Conservation (phyloP, 2,888 invertebrate species). For the Zeuzera pyrina region DNA sequence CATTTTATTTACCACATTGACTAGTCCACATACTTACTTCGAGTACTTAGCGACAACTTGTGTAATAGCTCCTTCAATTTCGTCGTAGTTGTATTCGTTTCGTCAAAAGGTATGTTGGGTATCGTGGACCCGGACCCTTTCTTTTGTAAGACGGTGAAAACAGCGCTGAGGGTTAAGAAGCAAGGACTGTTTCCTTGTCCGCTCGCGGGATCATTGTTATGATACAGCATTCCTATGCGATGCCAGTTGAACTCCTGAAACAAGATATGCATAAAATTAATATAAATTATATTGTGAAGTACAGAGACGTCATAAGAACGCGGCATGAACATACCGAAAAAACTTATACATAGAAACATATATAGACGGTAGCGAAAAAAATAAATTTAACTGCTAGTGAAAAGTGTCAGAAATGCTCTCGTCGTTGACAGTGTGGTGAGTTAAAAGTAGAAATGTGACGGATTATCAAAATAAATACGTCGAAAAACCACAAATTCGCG, state of each 20-base stretch:
- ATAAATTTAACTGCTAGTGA: no score
- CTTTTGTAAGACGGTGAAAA: constrained; percentile 66
- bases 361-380: no score
- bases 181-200: constrained; percentile 83
- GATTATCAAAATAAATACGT: no score
- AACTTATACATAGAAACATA: no score
- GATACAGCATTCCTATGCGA: constrained; percentile 79
- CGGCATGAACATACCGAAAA: no score
- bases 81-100: constrained; percentile 66
- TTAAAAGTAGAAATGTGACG: no score
- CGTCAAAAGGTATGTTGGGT: constrained; percentile 76
- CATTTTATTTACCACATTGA: neutral
- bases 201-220: constrained; percentile 76
- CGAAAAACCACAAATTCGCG: no score
- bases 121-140: constrained; percentile 63
- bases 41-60: constrained; percentile 74
- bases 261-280: constrained; percentile 21
- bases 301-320: no score
- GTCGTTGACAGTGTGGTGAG: no score
- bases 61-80: constrained; percentile 74
- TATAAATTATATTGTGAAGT: no score
- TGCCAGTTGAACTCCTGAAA: constrained; percentile 81
- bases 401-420: no score
- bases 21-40: constrained; percentile 86
- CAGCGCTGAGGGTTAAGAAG: constrained; percentile 81